Evolutionary conservation across 2,888 invertebrate genomes (phyloP), one percentile per base, ranked within the genome.

Genomic region (Lycophotia porphyrea): DNA sequence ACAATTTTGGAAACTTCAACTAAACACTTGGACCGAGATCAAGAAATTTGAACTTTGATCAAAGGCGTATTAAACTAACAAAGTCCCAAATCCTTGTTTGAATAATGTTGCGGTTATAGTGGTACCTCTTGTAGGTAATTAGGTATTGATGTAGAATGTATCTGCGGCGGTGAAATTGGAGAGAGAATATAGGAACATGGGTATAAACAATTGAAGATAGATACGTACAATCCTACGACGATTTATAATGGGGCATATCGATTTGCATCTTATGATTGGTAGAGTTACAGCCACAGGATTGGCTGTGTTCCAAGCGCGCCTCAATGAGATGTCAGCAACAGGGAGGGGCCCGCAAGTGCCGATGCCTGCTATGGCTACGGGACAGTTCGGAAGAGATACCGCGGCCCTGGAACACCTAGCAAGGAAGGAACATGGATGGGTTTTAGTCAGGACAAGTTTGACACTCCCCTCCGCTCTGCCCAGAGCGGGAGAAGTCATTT

Each of bases 1-100:
- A 77, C 39, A 76, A 78, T 84, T 82, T 87, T 58, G n/a, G 64
- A 52, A 87, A 87, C 78, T 87, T 85, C 55, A 64, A 85, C 77
- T 60, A 75, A 84, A 78, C 77, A 77, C 61, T 81, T 80, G 74
- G 65, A 65, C 61, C 13, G 71, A 77, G 73, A 80, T 80, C 76
- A 84, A 85, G 78, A 80, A 82, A 82, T 78, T 66, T 75, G 63
- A 71, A 63, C 64, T 63, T 68, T 77, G 85, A 85, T 86, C 87
- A 82, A 78, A 85, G 78, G 85, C 34, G 36, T 81, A 60, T 69
- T 71, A 71, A 85, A 81, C 73, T 74, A 71, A 81, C 85, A 77
- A 71, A 71, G 36, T 74, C 72, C 52, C 67, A 74, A 42, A 79
- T 80, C 55, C 71, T 63, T 82, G 82, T 78, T 71, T 71, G 68